Conservation (phyloP, 2,888 invertebrate species). For the Muscina levida region DNA sequence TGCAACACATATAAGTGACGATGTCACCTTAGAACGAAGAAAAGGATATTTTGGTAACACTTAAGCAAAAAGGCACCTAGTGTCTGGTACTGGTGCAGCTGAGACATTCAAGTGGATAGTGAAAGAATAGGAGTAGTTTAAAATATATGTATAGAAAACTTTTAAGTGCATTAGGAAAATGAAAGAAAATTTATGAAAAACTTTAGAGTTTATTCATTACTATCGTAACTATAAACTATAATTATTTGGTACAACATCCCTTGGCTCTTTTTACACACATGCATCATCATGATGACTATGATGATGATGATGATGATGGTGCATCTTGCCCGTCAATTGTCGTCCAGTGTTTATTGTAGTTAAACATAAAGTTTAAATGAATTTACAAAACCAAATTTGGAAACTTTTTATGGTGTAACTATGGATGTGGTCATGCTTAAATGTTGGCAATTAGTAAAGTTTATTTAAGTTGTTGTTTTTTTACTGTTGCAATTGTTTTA, state of each 20-base stretch:
- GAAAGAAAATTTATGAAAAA: neutral
- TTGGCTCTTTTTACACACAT: neutral
- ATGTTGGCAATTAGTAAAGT: constrained; percentile 59
- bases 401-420: constrained; percentile 33
- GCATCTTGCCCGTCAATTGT: constrained; percentile 1
- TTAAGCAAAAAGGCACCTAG: constrained; percentile 7
- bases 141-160: no score
- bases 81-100: constrained; percentile 57
- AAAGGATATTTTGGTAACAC: constrained; percentile 40
- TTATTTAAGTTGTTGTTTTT: constrained; percentile 44
- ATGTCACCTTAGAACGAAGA: constrained; percentile 51
- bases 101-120: no score
- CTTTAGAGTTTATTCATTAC: no score
- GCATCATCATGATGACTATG: neutral
- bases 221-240: no score
- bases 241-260: neutral
- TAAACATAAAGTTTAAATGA: constrained; percentile 19
- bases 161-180: neutral
- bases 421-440: constrained; percentile 45
- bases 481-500: no score
- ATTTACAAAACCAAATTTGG: constrained; percentile 15
- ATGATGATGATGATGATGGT: neutral
- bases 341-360: neutral
- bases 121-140: no score
- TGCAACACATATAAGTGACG: constrained; percentile 43